phyloP scores from a whole-genome alignment of 1,140 invertebrate species.

The Bombyx mandarina region DNA sequence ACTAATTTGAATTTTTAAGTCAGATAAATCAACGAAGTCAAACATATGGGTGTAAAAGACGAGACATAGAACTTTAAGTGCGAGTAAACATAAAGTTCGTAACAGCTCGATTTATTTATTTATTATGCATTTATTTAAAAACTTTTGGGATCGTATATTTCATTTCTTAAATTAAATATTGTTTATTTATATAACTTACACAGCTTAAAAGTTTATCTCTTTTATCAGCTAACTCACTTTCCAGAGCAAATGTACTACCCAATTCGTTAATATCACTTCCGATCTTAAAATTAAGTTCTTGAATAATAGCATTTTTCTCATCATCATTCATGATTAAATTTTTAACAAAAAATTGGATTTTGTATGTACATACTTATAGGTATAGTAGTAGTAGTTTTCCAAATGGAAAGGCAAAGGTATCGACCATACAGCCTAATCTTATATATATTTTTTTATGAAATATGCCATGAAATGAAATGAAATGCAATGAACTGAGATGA shows the following conservation, averaged over 20 bases:
- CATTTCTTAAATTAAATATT: background rate
- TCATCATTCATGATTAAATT: slow-evolving; percentile 23
- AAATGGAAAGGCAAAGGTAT: no score
- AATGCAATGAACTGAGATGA: no score
- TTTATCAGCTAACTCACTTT: slow-evolving; percentile 34
- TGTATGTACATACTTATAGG: no score
- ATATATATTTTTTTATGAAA: no score
- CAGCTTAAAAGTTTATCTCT: slow-evolving; percentile 34
- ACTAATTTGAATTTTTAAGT: no score
- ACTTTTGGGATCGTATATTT: background rate
- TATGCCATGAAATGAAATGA: no score
- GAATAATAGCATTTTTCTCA: slow-evolving; percentile 36
- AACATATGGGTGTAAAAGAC: no score
- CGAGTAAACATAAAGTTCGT: no score
- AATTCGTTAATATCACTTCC: slow-evolving; percentile 49
- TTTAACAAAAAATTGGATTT: background rate
- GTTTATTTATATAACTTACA: slow-evolving; percentile 26
- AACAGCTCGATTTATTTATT: background rate
- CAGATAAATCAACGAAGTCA: no score
- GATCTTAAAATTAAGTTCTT: slow-evolving; percentile 44
- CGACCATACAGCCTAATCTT: no score
- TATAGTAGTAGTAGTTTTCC: no score
- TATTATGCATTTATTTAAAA: background rate
- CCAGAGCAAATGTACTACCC: slow-evolving; percentile 26
- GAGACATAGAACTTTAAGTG: no score